Evolutionary conservation across 23 tunicate species (phyloP).

Genomic region (Oikopleura albicans): DNA sequence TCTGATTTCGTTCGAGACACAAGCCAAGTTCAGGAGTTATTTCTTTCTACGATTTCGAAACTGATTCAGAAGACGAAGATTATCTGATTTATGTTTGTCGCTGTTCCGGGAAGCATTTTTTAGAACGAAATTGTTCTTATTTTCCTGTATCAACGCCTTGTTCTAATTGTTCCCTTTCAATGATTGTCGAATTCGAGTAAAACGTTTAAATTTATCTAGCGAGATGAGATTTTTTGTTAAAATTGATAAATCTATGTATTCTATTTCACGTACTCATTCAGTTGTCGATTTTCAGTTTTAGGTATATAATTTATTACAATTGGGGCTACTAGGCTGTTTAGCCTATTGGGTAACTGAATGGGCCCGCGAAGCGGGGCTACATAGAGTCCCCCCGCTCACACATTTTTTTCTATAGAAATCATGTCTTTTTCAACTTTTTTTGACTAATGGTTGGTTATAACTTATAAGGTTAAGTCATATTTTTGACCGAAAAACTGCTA

Average conservation of each 20-base stretch:
- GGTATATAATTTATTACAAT: no score
- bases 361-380: no score
- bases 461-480: no score
- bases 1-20: no score
- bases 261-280: neutral
- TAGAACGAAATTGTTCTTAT: neutral
- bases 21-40: neutral
- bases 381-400: no score
- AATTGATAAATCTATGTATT: no score
- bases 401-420: no score
- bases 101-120: neutral
- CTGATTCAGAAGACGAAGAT: neutral
- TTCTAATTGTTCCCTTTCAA: constrained; percentile 1
- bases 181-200: neutral
- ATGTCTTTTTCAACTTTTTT: no score
- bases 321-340: no score
- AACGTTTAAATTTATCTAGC: neutral
- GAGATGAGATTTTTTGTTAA: neutral
- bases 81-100: neutral
- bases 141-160: neutral
- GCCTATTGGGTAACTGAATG: no score
- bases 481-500: no score
- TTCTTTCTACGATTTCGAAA: neutral
- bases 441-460: no score
- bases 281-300: neutral